Conservation (phyloP, 2,797 vertebrate genomes). For the Dendrocincla tyrannina region DNA sequence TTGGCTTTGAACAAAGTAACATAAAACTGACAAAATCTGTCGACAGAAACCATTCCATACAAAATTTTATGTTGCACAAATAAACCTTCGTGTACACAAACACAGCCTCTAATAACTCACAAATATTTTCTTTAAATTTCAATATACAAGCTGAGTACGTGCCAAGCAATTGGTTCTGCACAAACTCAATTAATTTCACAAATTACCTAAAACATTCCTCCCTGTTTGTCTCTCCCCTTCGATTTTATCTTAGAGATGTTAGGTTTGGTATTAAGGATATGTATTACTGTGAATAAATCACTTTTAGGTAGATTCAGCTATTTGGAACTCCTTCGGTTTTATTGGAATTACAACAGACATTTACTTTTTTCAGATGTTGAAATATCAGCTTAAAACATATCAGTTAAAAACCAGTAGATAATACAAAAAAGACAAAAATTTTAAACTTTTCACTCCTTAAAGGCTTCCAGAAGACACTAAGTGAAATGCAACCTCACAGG, state of each 20-base stretch:
- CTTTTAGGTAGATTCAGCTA: background rate
- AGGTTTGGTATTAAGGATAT: background rate
- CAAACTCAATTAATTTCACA: background rate
- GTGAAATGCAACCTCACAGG: background rate
- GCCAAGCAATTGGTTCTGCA: background rate
- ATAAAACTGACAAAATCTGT: conserved; percentile 16
- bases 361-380: background rate
- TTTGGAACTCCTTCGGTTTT: background rate
- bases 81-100: background rate
- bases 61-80: background rate
- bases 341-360: background rate
- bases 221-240: background rate
- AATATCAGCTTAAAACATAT: background rate
- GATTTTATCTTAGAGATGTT: background rate
- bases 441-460: background rate
- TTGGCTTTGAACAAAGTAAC: conserved; percentile 26
- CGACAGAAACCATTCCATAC: background rate
- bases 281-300: background rate
- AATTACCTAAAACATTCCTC: background rate
- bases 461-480: background rate
- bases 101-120: background rate
- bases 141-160: background rate
- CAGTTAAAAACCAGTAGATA: background rate
- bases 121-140: background rate
- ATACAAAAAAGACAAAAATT: background rate